Base-by-base conservation (phyloP, 2,888 invertebrate species). In the Suillia variegata region DNA sequence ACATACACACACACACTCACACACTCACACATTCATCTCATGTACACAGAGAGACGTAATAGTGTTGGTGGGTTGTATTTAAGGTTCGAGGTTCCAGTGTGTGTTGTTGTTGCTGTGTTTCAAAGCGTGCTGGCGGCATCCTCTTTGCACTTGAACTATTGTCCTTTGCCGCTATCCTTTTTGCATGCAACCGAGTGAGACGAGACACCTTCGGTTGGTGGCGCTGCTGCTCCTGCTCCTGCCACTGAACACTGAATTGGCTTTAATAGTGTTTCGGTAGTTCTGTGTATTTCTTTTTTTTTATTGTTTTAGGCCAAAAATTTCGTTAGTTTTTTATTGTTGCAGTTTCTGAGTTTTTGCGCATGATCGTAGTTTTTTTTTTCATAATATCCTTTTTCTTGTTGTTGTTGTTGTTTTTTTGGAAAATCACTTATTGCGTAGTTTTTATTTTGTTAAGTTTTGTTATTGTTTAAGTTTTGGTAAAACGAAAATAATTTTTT, bases 141-240 rank as follows among this genome's bases (percentile, higher is more conserved):
- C 76, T 76, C 71, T 67, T 78, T 78, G 79, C 79, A 76, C 77
- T 78, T 78, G 77, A 78, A 79, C 78, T 75, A 68, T 71, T 78
- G 73, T 75, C 78, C 78, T 76, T 75, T 70, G 66, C 65, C 67
- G 66, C 69, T 31, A 33, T 45, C 45, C 45, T 45, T 45, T 5
- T 45, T 45, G 18, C 38, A 5, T 17, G 13, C n/a, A n/a, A n/a
- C n/a, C n/a, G n/a, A 6, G 20, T 45, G 17, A 20, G 6, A 45
- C 20, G 20, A 5, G 18, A 17, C n/a, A 13, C n/a, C 12, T n/a
- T 38, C 38, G 10, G 38, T n/a, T 38, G 10, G 38, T 8, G 10
- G 31, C 26, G 38, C 12, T n/a, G n/a, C 38, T 4, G 26, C 26
- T 10, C 26, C 5, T 26, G 26, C 10, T 26, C 26, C 10, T 5